These are phyloP conservation scores for Indicator indicator DNA, from an alignment of 2,113 vertebrate genomes.

Conservation along the genomic window DNA sequence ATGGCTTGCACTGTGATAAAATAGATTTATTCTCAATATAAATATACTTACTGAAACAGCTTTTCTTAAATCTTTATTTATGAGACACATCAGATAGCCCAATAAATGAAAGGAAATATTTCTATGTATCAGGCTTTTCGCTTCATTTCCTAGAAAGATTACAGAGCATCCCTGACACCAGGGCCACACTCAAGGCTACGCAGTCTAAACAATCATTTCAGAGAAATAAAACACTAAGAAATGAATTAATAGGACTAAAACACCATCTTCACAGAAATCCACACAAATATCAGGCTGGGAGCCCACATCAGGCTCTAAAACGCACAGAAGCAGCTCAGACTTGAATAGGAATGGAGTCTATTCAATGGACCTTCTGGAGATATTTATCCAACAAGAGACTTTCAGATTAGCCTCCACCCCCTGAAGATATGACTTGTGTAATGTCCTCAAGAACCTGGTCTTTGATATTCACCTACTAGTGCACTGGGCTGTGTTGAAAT, in stretches of 20 bases:
- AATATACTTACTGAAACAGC: conserved; percentile 64
- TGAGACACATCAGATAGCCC: conserved; percentile 23
- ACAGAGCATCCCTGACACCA: neutral
- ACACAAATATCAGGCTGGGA: neutral
- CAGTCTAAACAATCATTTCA: neutral
- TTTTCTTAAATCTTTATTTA: conserved; percentile 68
- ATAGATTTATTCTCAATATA: conserved; percentile 56
- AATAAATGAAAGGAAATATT: conserved; percentile 4
- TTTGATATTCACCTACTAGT: conserved; percentile 23
- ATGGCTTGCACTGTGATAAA: conserved; percentile 60
- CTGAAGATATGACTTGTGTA: neutral
- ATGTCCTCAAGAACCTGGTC: neutral
- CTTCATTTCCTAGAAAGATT: conserved; percentile 48
- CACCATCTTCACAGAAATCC: neutral
- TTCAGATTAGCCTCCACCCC: neutral
- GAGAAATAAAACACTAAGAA: neutral
- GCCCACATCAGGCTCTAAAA: neutral
- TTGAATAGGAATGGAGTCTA: neutral
- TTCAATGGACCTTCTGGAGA: neutral
- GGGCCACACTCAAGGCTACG: neutral
- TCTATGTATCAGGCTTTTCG: conserved; percentile 14
- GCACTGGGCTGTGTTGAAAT: conserved; percentile 19
- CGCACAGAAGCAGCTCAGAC: neutral
- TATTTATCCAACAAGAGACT: conserved; percentile 1
- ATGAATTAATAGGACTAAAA: neutral